A percentile compares a stretch with the other conserved stretches of the same genome.
Evolutionary conservation across 2,888 invertebrate species (phyloP).

Genomic region (Rhingia rostrata): DNA sequence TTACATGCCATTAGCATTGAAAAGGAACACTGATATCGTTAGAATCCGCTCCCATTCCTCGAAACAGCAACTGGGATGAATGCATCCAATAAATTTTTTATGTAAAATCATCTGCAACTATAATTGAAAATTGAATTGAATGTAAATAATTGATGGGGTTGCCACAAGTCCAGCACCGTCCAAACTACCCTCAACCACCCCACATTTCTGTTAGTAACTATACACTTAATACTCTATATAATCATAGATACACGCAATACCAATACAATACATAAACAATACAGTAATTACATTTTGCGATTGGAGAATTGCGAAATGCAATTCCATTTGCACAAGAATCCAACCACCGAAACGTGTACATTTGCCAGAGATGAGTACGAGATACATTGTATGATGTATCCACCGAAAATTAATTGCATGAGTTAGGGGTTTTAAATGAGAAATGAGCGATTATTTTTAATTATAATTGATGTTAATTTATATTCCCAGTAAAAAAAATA

Average conservation of each 20-base stretch:
- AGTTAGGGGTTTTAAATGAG: constrained; percentile 63
- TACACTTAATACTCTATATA: constrained; percentile 1
- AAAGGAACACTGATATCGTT: constrained; percentile 11
- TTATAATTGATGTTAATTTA: constrained; percentile 66
- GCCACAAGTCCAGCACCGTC: constrained; percentile 22
- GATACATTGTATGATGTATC: not conserved
- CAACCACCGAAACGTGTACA: not conserved
- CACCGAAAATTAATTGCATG: constrained; percentile 61
- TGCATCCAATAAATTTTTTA: constrained; percentile 26
- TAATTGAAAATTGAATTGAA: constrained; percentile 57
- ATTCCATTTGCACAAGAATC: constrained; percentile 27
- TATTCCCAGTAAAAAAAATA: constrained; percentile 13
- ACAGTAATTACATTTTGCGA: constrained; percentile 49
- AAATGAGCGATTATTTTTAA: constrained; percentile 57
- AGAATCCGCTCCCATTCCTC: not conserved
- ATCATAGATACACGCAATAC: constrained; percentile 10
- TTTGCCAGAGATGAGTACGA: not conserved
- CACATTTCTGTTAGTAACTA: constrained; percentile 50
- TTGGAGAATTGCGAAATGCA: constrained; percentile 41
- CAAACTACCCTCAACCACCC: constrained; percentile 9
- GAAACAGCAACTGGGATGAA: constrained; percentile 5
- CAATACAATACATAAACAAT: constrained; percentile 55
- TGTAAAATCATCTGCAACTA: constrained; percentile 52
- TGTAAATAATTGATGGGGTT: constrained; percentile 54
- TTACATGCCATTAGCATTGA: too few species aligned